These are phyloP conservation scores for Uromys caudimaculatus DNA, from an alignment of 2,797 vertebrate species.

Conservation along the genomic window DNA sequence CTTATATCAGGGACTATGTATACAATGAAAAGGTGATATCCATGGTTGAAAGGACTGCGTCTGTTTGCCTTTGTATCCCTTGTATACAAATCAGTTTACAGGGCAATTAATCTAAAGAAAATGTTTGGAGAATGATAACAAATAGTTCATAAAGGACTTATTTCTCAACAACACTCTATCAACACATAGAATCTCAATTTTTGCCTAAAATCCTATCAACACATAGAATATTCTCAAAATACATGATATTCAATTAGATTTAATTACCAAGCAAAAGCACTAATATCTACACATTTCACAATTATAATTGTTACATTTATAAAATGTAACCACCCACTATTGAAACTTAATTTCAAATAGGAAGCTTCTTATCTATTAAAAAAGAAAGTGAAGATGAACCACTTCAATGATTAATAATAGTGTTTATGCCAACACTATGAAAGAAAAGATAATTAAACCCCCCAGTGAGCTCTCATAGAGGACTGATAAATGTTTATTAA, in stretches of 20 bases:
- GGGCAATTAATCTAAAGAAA: neutral
- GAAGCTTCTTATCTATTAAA: conserved; percentile 46
- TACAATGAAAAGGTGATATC: neutral
- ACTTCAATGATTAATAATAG: conserved; percentile 65
- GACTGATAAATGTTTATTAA: conserved; percentile 73
- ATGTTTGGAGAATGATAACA: conserved; percentile 4
- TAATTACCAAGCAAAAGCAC: conserved; percentile 2
- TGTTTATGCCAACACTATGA: conserved; percentile 60
- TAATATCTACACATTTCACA: conserved; percentile 48
- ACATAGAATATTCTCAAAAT: conserved; percentile 9
- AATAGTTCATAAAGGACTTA: neutral
- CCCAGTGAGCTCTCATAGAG: conserved; percentile 29
- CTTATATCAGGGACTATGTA: neutral
- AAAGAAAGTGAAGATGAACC: conserved; percentile 18
- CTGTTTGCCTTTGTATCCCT: neutral
- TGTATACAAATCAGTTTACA: neutral
- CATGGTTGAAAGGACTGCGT: neutral
- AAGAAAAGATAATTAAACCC: conserved; percentile 67
- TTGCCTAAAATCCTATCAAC: neutral
- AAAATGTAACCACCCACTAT: conserved; percentile 47
- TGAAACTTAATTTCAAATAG: conserved; percentile 52
- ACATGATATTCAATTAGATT: neutral
- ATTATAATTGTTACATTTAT: conserved; percentile 37
- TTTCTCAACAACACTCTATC: neutral
- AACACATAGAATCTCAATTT: neutral